Base-by-base conservation (phyloP, 2,797 vertebrate genomes). In the Platyrinchus mystaceus region DNA sequence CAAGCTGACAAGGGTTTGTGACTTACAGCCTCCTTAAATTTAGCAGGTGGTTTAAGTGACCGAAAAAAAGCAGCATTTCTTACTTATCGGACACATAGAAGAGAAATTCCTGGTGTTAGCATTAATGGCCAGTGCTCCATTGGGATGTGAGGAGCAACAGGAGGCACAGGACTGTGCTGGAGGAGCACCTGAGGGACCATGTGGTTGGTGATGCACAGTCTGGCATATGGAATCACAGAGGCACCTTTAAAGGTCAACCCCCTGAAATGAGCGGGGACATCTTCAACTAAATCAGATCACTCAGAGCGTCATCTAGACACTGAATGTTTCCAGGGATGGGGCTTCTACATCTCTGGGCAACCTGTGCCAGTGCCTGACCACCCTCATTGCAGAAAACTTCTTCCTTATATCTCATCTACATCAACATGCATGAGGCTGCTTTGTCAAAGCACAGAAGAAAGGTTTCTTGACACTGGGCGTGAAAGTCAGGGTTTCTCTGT, bases 161-260 rank as follows among this genome's bases (percentile, higher is more conserved):
- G 47, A 80, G 26, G 46, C 55, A 49, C 62, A 49, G 50, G 9
- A 14, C 11, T 23, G 50, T 34, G 24, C 30, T 50, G 68, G 53
- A 49, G 82, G 20, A 24, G 24, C 23, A 20, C 28, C 13, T 18
- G 37, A 52, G 52, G 52, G 46, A 68, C 39, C 17, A 4, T 4
- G 12, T 0, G 0, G 13, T 0, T 2, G 14, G 49, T 8, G 39
- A 37, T 34, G 23, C 15, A 6, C 3, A 7, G n/a, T 7, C 34
- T 11, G 37, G 47, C 18, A 30, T 1, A 0, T 44, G 34, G n/a
- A 44, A 39, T 39, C 37, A 6, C 15, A 46, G 27, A 70, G 16
- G 19, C 50, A n/a, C 32, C 8, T 11, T 53, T 41, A 10, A 59
- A 81, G 6, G 15, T 4, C 76, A 32, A 7, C 3, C 12, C 32